Base-by-base conservation (phyloP, 2,888 invertebrate genomes). In the Apamea anceps region DNA sequence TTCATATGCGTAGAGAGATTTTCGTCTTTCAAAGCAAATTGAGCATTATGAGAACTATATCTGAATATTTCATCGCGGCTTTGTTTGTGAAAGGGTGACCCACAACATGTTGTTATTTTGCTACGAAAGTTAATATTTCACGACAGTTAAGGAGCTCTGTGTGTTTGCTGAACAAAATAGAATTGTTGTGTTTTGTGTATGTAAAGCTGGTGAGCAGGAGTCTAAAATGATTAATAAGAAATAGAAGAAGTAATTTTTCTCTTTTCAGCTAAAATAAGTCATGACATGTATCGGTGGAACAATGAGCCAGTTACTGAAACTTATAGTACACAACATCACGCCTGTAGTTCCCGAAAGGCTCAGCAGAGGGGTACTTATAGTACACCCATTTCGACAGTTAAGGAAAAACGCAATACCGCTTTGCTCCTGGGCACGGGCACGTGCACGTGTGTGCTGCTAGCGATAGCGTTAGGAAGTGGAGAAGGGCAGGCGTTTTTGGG, bases 31-130 rank as follows among this genome's bases (percentile, higher is more conserved):
- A 87, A 74, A 87, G 51, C 60, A 78, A 87, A 80, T 89, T 80
- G 81, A 71, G 70, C 75, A 78, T 79, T 87, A 89, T 76, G 89
- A 79, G 70, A 84, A 88, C 80, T 87, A 84, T 76, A 67, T 73
- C 51, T 75, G 83, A 84, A 84, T 84, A 83, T 84, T 86, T 75
- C 8, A 86, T 67, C 65, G 65, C 65, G 48, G 48, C 65, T 66
- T 68, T 84, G 74, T 77, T 78, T 71, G 74, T 68, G 51, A 6
- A 63, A 32, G 71, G 72, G 74, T 77, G 72, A 77, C 77, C 72
- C 77, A 21, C 65, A 18, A 74, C 42, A 48, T 42, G 54, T 42
- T 71, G 71, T 82, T 74, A 82, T 86, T 73, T 74, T 25, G 63
- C 32, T 57, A 62, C 48, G 28, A 48, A 60, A 75, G 21, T 72